Evolutionary conservation across 2,888 invertebrate genomes (phyloP).

Genomic region (Volucella zonaria): DNA sequence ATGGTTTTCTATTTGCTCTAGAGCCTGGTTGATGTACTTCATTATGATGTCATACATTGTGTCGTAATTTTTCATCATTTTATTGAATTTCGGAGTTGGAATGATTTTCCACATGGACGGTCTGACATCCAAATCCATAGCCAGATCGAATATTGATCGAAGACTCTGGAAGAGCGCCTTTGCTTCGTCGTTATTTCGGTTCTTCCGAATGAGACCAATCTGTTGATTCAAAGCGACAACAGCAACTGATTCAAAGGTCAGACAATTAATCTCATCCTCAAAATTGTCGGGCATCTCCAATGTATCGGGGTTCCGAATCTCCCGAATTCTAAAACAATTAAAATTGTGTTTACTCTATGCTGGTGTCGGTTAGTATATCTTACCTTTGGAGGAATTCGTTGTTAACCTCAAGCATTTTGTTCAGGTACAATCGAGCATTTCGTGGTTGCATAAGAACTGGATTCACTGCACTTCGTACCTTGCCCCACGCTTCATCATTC

Average conservation of each 20-base stretch:
- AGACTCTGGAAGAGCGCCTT: conserved; percentile 43
- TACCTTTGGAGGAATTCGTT: conserved; percentile 75
- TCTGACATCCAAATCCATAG: conserved; percentile 69
- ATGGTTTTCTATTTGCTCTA: conserved; percentile 75
- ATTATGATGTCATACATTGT: conserved; percentile 77
- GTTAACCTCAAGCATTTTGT: conserved; percentile 83
- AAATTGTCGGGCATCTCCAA: conserved; percentile 83
- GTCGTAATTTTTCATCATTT: conserved; percentile 73
- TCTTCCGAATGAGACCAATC: conserved; percentile 77
- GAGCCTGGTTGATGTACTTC: conserved; percentile 79
- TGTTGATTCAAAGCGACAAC: conserved; percentile 81
- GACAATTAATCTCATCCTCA: conserved; percentile 83
- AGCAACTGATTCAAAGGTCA: conserved; percentile 84
- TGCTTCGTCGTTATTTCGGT: conserved; percentile 43
- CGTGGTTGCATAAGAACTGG: conserved; percentile 86
- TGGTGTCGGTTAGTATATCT: conserved; percentile 77
- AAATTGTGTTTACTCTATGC: too few species aligned
- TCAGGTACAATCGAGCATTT: conserved; percentile 83
- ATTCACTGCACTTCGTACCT: conserved; percentile 86
- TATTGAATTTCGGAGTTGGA: conserved; percentile 73
- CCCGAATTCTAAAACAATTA: too few species aligned
- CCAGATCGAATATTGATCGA: conserved; percentile 55
- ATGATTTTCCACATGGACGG: conserved; percentile 74
- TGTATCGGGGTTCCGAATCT: conserved; percentile 76
- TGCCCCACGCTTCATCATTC: conserved; percentile 86